Base-by-base conservation (phyloP, 2,888 invertebrate genomes). In the Apotomis capreana region DNA sequence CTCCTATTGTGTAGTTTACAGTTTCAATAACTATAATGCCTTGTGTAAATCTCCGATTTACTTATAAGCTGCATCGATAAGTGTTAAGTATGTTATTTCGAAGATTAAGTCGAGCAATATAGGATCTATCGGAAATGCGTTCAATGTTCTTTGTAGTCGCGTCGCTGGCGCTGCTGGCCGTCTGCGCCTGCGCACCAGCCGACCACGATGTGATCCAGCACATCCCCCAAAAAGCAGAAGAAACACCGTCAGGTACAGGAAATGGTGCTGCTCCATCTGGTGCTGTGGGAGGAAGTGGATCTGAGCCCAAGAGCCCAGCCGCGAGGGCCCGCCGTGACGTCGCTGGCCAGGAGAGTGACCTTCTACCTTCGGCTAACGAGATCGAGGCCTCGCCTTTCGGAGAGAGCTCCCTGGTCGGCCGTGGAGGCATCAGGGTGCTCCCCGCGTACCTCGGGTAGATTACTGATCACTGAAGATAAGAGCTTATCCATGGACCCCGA, bases 231-330 rank as follows among this genome's bases (percentile, higher is more conserved):
- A 92, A 89, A 80, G 83, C 75, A 78, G 89, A 83, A 78, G 84
- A 78, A 91, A 93, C 84, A 92, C 93, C 86, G 82, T 92, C 87
- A 91, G 89, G 80, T 92, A 92, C 83, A 84, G 89, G 82, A 87
- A 87, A 81, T 86, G 85, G 83, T 83, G 88, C 74, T 89, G 87
- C 79, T 88, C 87, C 46, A 57, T 92, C 89, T 90, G 91, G 89
- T 91, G 92, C 85, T 92, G 88, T 77, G 92, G 92, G 0, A 84
- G 84, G 79, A 84, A 89, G 84, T 87, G 88, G 81, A 79, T 82
- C 86, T 90, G 83, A 88, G 2, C 77, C 75, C 0, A 77, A 73
- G 36, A 77, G 79, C 46, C 54, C 49, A 3, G 67, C 73, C 8
- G 77, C 74, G 1, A 86, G 90, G 51, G 81, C 68, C 54, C 89